These are phyloP conservation scores for Brassicogethes aeneus DNA, from an alignment of 2,888 invertebrate genomes.

Conservation along the genomic window DNA sequence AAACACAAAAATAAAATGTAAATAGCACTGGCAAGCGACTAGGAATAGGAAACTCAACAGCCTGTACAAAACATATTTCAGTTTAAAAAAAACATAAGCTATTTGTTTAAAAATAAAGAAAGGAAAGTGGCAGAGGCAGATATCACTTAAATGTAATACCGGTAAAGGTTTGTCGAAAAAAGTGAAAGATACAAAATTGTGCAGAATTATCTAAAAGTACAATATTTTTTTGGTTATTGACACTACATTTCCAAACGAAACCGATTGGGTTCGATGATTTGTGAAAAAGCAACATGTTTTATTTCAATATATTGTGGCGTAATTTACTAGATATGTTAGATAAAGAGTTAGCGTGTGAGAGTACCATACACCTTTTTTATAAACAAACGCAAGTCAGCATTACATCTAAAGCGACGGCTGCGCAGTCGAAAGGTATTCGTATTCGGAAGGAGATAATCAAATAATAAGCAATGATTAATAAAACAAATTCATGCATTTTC, in stretches of 20 bases:
- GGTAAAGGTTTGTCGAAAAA: no score
- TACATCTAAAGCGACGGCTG: not conserved
- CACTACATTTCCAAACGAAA: no score
- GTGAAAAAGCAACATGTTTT: no score
- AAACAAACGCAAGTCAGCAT: not conserved
- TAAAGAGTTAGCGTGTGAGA: no score
- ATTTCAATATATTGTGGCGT: no score
- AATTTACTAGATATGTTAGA: no score
- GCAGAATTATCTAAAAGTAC: no score
- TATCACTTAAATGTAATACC: no score
- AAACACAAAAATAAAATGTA: slow-evolving; percentile 2
- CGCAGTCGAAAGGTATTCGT: not conserved
- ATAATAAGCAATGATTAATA: slow-evolving; percentile 48
- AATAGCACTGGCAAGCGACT: not conserved
- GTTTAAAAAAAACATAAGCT: not conserved
- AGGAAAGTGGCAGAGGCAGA: no score
- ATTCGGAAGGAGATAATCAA: slow-evolving; percentile 29
- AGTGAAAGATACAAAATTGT: not conserved
- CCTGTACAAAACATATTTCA: not conserved
- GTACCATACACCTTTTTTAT: not conserved
- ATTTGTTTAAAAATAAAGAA: no score
- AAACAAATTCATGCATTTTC: slow-evolving; percentile 81
- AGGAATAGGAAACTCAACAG: not conserved
- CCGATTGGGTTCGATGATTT: no score
- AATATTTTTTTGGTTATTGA: no score